Base-by-base conservation (phyloP, 2,797 vertebrate species). In the Ibycter americanus region DNA sequence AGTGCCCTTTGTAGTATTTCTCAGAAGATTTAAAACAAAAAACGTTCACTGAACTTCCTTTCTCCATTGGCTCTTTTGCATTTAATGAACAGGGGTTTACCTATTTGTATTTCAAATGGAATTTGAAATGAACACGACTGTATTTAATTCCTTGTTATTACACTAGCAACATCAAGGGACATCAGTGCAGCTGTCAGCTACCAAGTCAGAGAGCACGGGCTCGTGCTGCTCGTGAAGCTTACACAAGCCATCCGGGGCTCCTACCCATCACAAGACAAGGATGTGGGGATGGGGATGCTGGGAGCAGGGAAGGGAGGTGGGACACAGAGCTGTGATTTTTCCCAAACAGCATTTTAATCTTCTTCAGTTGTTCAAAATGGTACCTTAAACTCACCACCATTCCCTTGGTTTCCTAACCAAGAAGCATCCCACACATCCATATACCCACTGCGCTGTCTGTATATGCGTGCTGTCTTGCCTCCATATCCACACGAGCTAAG, bases 71-170 rank as follows among this genome's bases (percentile, higher is more conserved):
- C 49, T 89, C 71, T 40, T 80, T 56, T 68, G 58, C 31, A 25
- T 92, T 81, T 83, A 80, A 73, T 40, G 52, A 93, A 71, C 56
- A 83, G 59, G 42, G 63, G 56, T 81, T 93, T 91, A 92, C 82
- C 56, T 87, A 49, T 74, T 81, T 95, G 89, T 91, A 86, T 91
- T 96, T 94, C 95, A 95, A 87, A 85, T 31, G 29, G 87, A 85
- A 95, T 91, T 54, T 63, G 62, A 89, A 91, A 91, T 71, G 49
- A 94, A 85, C 68, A 59, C 0, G 1, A 23, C 40, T 68, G 36
- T 32, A 70, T 65, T 93, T 85, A 92, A 92, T 81, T 83, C 84
- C 78, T 56, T 79, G 55, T 79, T 89, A 77, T n/a, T 62, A 59
- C 67, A 46, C 16, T 2, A 9, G 55, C 27, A 92, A 66, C 55